phyloP scores from a whole-genome alignment of 2,113 vertebrate species.

The Nothocercus julius region DNA sequence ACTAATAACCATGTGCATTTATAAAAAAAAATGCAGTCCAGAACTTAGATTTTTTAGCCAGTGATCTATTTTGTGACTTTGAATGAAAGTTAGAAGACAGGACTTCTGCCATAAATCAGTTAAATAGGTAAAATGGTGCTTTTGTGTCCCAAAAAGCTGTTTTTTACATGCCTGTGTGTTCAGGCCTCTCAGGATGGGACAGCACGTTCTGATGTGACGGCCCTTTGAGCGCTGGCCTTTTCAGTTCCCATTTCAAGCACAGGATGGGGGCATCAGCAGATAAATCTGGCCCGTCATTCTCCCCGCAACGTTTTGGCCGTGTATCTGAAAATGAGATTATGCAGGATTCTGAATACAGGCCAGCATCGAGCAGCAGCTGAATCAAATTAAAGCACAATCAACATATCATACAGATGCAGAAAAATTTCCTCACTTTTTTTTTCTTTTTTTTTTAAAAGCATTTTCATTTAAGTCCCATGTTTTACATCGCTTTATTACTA shows the following conservation, averaged over 20 bases:
- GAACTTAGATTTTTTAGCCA: background rate
- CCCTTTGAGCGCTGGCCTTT: background rate
- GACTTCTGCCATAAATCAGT: background rate
- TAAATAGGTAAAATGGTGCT: background rate
- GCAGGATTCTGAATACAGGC: background rate
- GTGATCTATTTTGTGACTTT: background rate
- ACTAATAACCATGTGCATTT: background rate
- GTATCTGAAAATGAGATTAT: background rate
- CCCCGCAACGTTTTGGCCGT: background rate
- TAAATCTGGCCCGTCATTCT: background rate
- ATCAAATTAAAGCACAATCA: background rate
- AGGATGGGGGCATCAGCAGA: background rate
- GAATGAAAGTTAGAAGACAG: background rate
- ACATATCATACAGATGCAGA: background rate
- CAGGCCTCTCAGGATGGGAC: background rate
- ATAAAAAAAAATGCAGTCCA: background rate
- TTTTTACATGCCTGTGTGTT: accelerated
- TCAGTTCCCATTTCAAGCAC: background rate
- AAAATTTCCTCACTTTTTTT: background rate
- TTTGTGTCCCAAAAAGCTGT: background rate
- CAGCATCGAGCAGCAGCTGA: background rate
- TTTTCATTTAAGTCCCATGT: background rate
- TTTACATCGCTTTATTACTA: background rate
- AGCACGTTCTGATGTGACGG: background rate
- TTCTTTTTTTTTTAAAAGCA: background rate